Percentiles rank a stretch among this genome's conserved stretches.
Conservation (phyloP, 1,140 invertebrate species). For the Arctopsyche grandis region DNA sequence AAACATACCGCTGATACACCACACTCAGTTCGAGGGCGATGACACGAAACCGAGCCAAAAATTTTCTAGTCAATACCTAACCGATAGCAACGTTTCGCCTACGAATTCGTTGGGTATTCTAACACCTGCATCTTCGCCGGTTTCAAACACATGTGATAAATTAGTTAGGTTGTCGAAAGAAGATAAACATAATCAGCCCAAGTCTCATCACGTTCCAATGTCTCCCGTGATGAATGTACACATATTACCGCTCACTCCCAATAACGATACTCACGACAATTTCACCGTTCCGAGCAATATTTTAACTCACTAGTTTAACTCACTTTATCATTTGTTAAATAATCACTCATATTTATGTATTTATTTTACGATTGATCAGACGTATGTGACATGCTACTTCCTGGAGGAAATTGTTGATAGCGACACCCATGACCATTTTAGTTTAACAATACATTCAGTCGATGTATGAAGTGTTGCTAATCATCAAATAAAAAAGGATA, state of each 20-base stretch:
- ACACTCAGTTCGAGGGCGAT: conserved; percentile 36
- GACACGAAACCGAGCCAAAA: conserved; percentile 41
- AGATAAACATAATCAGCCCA: conserved; percentile 17
- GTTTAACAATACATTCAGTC: too few relatives aligned
- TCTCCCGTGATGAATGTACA: conserved; percentile 20
- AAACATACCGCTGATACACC: conserved; percentile 8
- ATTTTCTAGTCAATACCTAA: conserved; percentile 33
- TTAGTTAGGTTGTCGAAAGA: conserved; percentile 16
- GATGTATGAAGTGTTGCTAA: too few relatives aligned
- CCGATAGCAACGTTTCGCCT: conserved; percentile 16
- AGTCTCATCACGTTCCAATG: conserved; percentile 18
- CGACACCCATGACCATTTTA: too few relatives aligned
- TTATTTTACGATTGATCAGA: too few relatives aligned
- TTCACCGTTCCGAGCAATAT: conserved; percentile 34
- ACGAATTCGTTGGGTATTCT: conserved; percentile 40
- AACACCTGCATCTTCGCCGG: conserved; percentile 49
- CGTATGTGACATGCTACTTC: too few relatives aligned
- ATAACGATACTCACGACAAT: conserved; percentile 50
- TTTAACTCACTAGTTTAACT: background rate
- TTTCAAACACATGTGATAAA: conserved; percentile 25
- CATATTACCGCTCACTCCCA: conserved; percentile 54
- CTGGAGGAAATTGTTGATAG: too few relatives aligned
- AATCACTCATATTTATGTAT: background rate
- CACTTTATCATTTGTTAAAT: too few relatives aligned
- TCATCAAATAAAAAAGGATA: too few relatives aligned